Evolutionary conservation across 2,797 vertebrate species (phyloP).

Genomic region (Myiothlypis coronata): DNA sequence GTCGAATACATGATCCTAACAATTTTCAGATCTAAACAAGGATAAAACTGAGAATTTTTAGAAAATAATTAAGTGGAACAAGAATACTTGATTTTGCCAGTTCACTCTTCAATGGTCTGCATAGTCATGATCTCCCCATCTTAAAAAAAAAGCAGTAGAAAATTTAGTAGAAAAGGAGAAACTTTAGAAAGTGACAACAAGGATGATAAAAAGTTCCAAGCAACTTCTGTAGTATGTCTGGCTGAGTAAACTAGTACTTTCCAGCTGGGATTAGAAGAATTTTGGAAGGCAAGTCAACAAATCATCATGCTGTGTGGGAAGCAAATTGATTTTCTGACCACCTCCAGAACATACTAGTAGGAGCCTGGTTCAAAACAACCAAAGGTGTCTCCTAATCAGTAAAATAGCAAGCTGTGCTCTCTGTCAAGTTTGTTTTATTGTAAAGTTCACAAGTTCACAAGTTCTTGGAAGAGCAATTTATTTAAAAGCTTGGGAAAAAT

Average conservation of each 20-base stretch:
- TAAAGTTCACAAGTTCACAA: background rate
- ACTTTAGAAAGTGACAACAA: background rate
- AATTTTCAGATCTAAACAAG: background rate
- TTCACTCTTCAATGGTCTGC: background rate
- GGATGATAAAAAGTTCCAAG: background rate
- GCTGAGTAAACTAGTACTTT: background rate
- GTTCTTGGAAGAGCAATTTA: background rate
- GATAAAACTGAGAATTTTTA: background rate
- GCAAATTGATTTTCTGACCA: background rate
- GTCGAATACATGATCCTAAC: background rate
- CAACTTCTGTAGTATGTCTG: background rate
- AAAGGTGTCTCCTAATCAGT: background rate
- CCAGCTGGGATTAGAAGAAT: background rate
- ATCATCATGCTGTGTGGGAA: background rate
- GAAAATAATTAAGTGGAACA: background rate
- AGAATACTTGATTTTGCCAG: background rate
- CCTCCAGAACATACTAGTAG: background rate
- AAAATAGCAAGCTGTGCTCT: background rate
- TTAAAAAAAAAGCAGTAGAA: background rate
- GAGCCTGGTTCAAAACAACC: background rate
- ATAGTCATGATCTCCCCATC: background rate
- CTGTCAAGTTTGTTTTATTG: background rate
- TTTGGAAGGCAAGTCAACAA: background rate
- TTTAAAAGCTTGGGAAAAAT: background rate
- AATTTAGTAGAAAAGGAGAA: background rate